Percentiles rank a stretch among this genome's conserved stretches.
phyloP scores from a whole-genome alignment of 2,888 invertebrate genomes.

The Adelphocoris suturalis region DNA sequence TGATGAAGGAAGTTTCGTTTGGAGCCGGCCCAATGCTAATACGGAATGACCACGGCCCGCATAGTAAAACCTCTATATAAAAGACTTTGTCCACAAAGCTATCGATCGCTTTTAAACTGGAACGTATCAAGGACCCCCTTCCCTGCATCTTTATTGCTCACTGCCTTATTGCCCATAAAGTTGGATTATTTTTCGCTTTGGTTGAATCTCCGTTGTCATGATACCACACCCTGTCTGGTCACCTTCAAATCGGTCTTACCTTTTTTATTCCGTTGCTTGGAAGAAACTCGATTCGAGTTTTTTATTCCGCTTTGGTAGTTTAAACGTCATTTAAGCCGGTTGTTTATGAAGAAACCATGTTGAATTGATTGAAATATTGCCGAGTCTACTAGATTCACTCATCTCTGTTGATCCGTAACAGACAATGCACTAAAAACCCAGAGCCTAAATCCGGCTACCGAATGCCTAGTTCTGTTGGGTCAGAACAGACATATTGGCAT shows the following conservation, averaged over 20 bases:
- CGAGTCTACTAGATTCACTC: too few species aligned
- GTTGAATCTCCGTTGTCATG: neutral
- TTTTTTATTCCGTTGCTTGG: neutral
- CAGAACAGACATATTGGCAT: too few species aligned
- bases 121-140: conserved; percentile 40
- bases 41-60: conserved; percentile 52
- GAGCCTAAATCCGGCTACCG: too few species aligned
- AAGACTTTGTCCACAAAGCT: conserved; percentile 17
- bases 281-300: neutral
- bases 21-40: neutral
- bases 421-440: too few species aligned
- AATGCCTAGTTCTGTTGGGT: too few species aligned
- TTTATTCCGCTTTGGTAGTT: neutral
- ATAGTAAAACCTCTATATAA: conserved; percentile 27
- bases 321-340: too few species aligned
- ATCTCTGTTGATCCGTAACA: too few species aligned
- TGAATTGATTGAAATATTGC: too few species aligned
- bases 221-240: conserved; percentile 15
- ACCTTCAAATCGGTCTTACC: neutral
- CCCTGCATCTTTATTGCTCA: neutral
- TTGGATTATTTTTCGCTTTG: neutral
- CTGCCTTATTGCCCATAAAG: neutral
- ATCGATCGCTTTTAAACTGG: conserved; percentile 33
- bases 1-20: conserved; percentile 6
- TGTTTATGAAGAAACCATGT: too few species aligned